phyloP scores from a whole-genome alignment of 1,140 invertebrate genomes.

The Pemphigus obesinymphae region DNA sequence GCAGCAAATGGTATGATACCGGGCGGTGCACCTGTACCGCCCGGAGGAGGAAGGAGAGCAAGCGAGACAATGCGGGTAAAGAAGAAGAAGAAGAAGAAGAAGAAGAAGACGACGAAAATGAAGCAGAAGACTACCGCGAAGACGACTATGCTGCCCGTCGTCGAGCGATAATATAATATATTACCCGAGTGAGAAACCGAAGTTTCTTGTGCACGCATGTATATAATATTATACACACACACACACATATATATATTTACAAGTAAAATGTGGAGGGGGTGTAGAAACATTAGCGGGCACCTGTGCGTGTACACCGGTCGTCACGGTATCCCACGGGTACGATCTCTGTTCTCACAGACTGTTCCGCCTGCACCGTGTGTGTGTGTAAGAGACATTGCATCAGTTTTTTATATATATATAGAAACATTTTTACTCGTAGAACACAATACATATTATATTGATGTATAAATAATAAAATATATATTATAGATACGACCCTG shows the following conservation, averaged over 20 bases:
- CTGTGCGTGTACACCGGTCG: constrained; percentile 9
- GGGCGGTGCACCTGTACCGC: constrained; percentile 34
- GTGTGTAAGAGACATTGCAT: too few species aligned
- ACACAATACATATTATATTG: too few species aligned
- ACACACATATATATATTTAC: neutral
- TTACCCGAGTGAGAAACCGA: neutral
- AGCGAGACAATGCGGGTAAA: neutral
- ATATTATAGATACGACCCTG: too few species aligned
- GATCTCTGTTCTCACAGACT: constrained; percentile 2
- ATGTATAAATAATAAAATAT: too few species aligned
- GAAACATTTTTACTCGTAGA: too few species aligned
- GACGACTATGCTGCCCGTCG: neutral
- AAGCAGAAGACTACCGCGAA: neutral
- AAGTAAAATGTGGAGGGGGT: neutral
- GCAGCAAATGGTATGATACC: constrained; percentile 29
- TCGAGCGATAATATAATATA: neutral
- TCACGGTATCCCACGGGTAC: constrained; percentile 31
- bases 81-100: neutral
- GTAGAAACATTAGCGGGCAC: constrained; percentile 18
- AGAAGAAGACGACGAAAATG: neutral
- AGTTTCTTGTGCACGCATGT: neutral
- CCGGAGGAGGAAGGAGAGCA: constrained; percentile 31
- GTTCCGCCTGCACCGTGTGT: neutral
- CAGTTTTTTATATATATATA: too few species aligned
- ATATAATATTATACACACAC: neutral